phyloP scores from a whole-genome alignment of 2,888 invertebrate genomes.

The Allolobophora icterica region DNA sequence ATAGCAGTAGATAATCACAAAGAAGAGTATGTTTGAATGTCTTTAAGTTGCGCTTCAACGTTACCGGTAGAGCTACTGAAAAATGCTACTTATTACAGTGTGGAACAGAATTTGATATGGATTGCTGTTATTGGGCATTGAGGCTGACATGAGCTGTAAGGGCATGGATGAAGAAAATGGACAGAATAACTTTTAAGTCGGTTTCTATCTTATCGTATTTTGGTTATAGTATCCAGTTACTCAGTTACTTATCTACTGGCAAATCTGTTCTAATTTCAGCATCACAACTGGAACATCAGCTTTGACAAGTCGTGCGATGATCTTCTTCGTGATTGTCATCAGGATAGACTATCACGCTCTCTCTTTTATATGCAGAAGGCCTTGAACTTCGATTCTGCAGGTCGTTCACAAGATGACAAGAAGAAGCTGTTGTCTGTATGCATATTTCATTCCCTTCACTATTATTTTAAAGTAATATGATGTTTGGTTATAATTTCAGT shows the following conservation, averaged over 20 bases:
- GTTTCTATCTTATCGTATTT: background rate
- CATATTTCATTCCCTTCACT: background rate
- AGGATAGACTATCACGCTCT: slow-evolving; percentile 58
- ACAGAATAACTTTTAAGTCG: background rate
- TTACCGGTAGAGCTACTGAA: background rate
- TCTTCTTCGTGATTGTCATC: slow-evolving; percentile 53
- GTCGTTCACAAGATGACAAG: slow-evolving; percentile 22
- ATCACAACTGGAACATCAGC: background rate
- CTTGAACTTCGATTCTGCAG: slow-evolving; percentile 48
- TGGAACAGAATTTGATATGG: background rate
- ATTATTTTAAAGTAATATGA: background rate
- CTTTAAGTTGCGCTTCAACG: background rate
- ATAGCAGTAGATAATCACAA: background rate
- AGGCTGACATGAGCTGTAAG: background rate
- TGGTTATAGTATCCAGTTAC: background rate
- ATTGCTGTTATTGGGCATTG: background rate
- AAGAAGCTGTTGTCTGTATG: background rate
- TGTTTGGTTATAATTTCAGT: background rate
- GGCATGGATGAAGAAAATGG: background rate
- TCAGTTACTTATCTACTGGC: background rate
- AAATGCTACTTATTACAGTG: background rate
- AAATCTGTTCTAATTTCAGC: background rate
- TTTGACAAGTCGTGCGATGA: slow-evolving; percentile 51
- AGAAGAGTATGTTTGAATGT: background rate
- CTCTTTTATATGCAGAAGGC: slow-evolving; percentile 60